Percentiles rank a stretch among this genome's conserved stretches.
Evolutionary conservation across 2,797 vertebrate species (phyloP).

Genomic region (Gephyroberyx darwinii): DNA sequence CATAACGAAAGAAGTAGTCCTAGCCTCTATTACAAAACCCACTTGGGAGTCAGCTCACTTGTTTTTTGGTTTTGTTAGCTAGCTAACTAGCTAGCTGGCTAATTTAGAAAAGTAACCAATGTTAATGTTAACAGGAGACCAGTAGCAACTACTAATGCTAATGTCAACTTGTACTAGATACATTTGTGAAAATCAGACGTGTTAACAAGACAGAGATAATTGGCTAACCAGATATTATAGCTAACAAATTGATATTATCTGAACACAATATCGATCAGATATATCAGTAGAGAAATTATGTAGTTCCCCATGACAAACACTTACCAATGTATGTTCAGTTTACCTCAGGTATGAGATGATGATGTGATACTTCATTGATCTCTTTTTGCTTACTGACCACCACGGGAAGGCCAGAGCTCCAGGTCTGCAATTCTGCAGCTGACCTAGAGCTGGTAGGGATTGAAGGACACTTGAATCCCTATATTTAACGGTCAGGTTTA

Average conservation of each 20-base stretch:
- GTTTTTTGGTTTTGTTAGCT: no score
- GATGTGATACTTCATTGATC: slow-evolving; percentile 19
- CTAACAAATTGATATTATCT: background rate
- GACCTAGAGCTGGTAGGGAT: background rate
- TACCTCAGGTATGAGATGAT: background rate
- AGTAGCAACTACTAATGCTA: no score
- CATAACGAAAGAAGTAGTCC: no score
- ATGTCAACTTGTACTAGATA: no score
- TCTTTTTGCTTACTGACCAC: background rate
- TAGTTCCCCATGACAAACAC: background rate
- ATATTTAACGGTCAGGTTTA: no score
- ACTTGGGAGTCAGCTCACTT: no score
- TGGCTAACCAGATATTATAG: background rate
- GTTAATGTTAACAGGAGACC: no score
- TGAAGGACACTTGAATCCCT: background rate
- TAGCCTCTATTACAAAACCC: no score
- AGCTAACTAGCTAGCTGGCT: no score
- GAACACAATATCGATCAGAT: no score
- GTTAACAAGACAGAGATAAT: background rate
- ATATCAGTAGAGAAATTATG: no score
- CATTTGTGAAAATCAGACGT: background rate
- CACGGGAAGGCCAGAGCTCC: background rate
- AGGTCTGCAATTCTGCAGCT: background rate
- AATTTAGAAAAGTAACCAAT: no score
- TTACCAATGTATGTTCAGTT: background rate